These are phyloP conservation scores for Lasioglossum villosulum DNA, from an alignment of 2,888 invertebrate species.

Conservation along the genomic window DNA sequence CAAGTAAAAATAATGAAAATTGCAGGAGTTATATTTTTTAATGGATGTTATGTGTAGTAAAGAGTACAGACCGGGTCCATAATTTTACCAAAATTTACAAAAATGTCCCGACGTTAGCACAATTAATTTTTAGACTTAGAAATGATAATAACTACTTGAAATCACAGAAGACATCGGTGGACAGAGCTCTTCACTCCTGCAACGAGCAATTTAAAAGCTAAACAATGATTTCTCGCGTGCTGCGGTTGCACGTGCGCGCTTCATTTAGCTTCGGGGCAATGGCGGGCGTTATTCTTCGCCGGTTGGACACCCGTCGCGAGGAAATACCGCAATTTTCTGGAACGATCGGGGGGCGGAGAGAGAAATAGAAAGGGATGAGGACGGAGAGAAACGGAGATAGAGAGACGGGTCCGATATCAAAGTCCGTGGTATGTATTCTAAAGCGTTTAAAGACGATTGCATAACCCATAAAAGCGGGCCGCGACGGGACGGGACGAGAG, in stretches of 20 bases:
- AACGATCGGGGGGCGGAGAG: slow-evolving; percentile 46
- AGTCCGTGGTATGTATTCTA: slow-evolving; percentile 64
- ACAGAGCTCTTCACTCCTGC: background rate
- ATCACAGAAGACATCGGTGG: background rate
- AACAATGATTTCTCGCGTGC: background rate
- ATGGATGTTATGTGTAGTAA: too few species aligned
- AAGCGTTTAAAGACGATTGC: slow-evolving; percentile 68
- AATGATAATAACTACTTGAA: background rate
- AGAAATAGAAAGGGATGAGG: background rate
- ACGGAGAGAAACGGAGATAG: background rate
- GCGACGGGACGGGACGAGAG: slow-evolving; percentile 20
- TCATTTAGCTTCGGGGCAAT: slow-evolving; percentile 25
- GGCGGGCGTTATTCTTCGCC: slow-evolving; percentile 12
- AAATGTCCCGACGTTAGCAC: too few species aligned
- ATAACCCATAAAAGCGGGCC: slow-evolving; percentile 62
- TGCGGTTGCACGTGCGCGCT: background rate
- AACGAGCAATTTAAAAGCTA: background rate
- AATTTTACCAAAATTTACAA: too few species aligned
- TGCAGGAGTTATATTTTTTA: too few species aligned
- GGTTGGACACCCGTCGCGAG: slow-evolving; percentile 7
- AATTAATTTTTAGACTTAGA: too few species aligned
- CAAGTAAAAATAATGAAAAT: too few species aligned
- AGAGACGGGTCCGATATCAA: slow-evolving; percentile 65
- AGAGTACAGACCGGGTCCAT: too few species aligned
- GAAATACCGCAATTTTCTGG: slow-evolving; percentile 35